Base-by-base conservation (phyloP, 2,113 vertebrate genomes). In the Oenanthe oenanthe region DNA sequence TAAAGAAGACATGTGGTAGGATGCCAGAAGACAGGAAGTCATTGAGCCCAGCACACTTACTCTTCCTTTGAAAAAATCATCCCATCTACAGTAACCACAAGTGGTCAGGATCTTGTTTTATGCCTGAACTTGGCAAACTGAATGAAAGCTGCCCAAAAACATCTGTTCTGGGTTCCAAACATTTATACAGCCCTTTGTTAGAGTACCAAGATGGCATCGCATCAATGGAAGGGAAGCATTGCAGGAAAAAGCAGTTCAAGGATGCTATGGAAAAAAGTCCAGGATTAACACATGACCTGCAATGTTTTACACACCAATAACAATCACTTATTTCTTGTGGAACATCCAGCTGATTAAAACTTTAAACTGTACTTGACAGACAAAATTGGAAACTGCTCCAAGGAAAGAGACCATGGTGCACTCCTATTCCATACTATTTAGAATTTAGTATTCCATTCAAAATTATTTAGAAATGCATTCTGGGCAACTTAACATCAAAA, bases 1-100 rank as follows among this genome's bases (percentile, higher is more conserved):
- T 88, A 94, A 91, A 88, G 85, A 91, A 95, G 91, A 89, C 76
- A 71, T 83, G 92, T 65, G 74, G 71, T 89, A 93, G 38, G 71
- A 88, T 88, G 92, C 93, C 95, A 95, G 85, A 96, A 96, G 89
- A 94, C 85, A 95, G 93, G 89, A 96, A 94, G 92, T 76, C 57
- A 71, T 83, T 93, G 81, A 84, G 90, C 74, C 50, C 67, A 88
- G 90, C 47, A 85, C 0, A 7, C 74, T 85, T 36, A 85, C 42
- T 51, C 71, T 78, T 94, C 80, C 54, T 95, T 76, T 88, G 80
- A 92, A 89, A 94, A 87, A 87, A 45, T 61, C 29, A 60, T 74
- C 50, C 63, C 47, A 70, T 88, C 81, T 79, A 89, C 81, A 96
- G 40, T 26, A 93, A 96, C 78, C 81, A 82, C 89, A 88, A 96